Conservation (phyloP, 2,113 vertebrate genomes). For the Myiagra hebetior region DNA sequence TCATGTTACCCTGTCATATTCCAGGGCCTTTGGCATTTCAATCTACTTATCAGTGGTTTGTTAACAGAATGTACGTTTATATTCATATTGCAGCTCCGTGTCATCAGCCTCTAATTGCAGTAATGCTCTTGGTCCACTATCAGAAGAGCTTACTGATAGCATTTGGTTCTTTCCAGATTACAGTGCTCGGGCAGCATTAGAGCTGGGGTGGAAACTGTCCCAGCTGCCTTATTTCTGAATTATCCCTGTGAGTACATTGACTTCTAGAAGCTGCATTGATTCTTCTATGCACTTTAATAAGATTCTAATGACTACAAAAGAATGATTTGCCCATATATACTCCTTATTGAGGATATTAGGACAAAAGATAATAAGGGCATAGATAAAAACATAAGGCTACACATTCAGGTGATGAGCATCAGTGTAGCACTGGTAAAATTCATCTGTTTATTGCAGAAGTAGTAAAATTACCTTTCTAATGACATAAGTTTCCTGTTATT, state of each 20-base stretch:
- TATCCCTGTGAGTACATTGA: neutral
- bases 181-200: neutral
- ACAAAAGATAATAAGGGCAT: neutral
- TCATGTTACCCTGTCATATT: neutral
- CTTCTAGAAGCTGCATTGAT: neutral
- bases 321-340: neutral
- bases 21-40: neutral
- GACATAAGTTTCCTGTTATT: neutral
- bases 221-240: neutral
- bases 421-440: neutral
- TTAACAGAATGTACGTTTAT: neutral
- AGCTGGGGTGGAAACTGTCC: neutral
- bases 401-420: neutral
- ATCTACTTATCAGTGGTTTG: neutral
- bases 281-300: neutral
- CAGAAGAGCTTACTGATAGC: neutral
- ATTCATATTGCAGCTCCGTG: neutral
- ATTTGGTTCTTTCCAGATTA: neutral
- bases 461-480: neutral
- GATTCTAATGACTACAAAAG: neutral
- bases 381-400: neutral
- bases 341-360: neutral
- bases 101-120: neutral
- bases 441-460: neutral
- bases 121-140: neutral